A percentile compares a stretch with the other conserved stretches of the same genome.
Conservation (phyloP, 23 tunicate species). For the Diplosoma virens region DNA sequence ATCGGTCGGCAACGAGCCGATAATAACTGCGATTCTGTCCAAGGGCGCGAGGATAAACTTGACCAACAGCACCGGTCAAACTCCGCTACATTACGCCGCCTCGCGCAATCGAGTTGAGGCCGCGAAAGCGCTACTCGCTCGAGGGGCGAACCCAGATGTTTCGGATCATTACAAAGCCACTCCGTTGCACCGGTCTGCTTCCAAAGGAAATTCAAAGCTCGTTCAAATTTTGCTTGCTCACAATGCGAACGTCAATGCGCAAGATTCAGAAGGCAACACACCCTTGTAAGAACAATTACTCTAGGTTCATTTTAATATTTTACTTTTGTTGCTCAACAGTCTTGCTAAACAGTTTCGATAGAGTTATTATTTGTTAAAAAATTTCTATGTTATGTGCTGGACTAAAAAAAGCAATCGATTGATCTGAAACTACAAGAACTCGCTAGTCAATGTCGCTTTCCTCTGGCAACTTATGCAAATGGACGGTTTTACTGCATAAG, state of each 20-base stretch:
- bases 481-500: too few relatives aligned
- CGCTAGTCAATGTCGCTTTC: too few relatives aligned
- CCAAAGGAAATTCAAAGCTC: slow-evolving; percentile 79
- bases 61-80: slow-evolving; percentile 60
- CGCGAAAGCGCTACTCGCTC: slow-evolving; percentile 73
- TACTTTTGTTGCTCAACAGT: too few relatives aligned
- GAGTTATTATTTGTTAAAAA: too few relatives aligned
- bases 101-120: slow-evolving; percentile 70
- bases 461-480: too few relatives aligned
- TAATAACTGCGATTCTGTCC: slow-evolving; percentile 50
- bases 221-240: slow-evolving; percentile 75
- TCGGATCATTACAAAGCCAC: slow-evolving; percentile 65
- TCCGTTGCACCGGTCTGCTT: slow-evolving; percentile 90
- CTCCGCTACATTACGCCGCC: slow-evolving; percentile 92
- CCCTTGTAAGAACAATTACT: slow-evolving; percentile 52
- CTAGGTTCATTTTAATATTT: too few relatives aligned
- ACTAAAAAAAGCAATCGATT: too few relatives aligned
- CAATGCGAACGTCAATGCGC: slow-evolving; percentile 59
- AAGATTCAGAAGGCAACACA: slow-evolving; percentile 86
- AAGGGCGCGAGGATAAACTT: slow-evolving; percentile 64
- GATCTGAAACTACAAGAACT: too few relatives aligned
- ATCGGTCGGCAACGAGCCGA: slow-evolving; percentile 65
- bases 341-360: too few relatives aligned
- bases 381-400: too few relatives aligned
- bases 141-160: slow-evolving; percentile 83